phyloP scores from a whole-genome alignment of 2,797 vertebrate genomes.

The Micromesistius poutassou region DNA sequence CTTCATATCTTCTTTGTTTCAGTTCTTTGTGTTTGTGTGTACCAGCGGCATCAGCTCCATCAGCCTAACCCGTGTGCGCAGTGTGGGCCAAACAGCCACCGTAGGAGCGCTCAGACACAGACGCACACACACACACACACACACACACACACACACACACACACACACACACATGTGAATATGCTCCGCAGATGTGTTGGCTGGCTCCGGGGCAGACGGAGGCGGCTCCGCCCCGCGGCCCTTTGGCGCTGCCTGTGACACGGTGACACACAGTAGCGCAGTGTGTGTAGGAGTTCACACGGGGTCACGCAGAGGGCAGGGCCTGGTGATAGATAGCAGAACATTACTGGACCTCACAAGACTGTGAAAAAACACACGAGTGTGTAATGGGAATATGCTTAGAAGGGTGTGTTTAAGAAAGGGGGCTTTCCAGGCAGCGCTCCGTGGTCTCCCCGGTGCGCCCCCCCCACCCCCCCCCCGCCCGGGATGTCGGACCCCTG shows the following conservation, averaged over 20 bases:
- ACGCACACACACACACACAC: no score
- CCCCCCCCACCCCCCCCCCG: no score
- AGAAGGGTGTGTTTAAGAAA: neutral
- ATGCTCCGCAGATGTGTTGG: slow-evolving; percentile 77
- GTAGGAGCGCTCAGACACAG: no score
- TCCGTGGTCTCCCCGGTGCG: neutral
- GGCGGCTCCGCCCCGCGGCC: slow-evolving; percentile 64
- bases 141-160: no score
- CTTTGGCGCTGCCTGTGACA: slow-evolving; percentile 69
- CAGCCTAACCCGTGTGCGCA: no score
- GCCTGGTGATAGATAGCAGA: slow-evolving; percentile 42
- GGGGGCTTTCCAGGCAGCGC: no score
- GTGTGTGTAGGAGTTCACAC: slow-evolving; percentile 63
- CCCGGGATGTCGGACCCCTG: neutral
- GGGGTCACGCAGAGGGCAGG: slow-evolving; percentile 69
- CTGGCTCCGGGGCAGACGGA: slow-evolving; percentile 68
- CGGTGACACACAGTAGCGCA: slow-evolving; percentile 75
- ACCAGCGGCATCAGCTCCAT: no score
- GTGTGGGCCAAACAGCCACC: slow-evolving; percentile 22
- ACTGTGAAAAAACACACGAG: slow-evolving; percentile 27
- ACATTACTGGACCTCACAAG: slow-evolving; percentile 39
- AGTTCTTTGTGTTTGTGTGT: no score
- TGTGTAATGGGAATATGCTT: neutral
- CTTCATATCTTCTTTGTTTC: no score
- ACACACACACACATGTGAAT: slow-evolving; percentile 63